These are phyloP conservation scores for Callyntrura sp. DNA, from an alignment of 2,888 invertebrate species.

Conservation along the genomic window DNA sequence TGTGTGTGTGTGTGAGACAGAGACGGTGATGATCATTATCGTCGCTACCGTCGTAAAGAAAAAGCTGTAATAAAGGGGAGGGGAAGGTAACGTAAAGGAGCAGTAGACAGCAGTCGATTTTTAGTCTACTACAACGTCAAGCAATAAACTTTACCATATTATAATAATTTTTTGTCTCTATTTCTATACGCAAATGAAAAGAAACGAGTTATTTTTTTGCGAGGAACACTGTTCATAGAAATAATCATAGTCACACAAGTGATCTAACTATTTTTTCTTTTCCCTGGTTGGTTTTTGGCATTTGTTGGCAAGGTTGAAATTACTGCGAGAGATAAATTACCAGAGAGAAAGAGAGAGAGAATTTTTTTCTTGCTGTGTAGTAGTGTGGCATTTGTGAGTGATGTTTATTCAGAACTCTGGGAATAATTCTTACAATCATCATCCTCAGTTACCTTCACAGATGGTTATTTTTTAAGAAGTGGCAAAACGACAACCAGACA, in stretches of 20 bases:
- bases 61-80: slow-evolving; percentile 33
- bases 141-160: slow-evolving; percentile 2
- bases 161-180: background rate
- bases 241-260: slow-evolving; percentile 22
- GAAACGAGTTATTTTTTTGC: slow-evolving; percentile 7
- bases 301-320: slow-evolving; percentile 52
- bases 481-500: background rate
- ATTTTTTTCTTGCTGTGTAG: background rate
- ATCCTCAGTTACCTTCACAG: slow-evolving; percentile 1
- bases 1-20: background rate
- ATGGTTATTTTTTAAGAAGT: slow-evolving; percentile 21
- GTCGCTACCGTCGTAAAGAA: slow-evolving; percentile 20
- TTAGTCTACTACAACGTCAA: background rate
- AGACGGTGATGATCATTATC: slow-evolving; percentile 1
- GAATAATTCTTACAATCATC: background rate
- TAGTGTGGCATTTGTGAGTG: background rate
- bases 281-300: slow-evolving; percentile 19
- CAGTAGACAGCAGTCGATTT: slow-evolving; percentile 8
- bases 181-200: slow-evolving; percentile 30
- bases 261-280: background rate
- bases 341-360: slow-evolving; percentile 5
- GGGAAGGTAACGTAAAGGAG: background rate
- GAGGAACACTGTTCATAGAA: background rate
- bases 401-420: background rate
- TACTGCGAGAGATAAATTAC: slow-evolving; percentile 60